Base-by-base conservation (phyloP, 1,140 invertebrate species). In the Holotrichia oblita region DNA sequence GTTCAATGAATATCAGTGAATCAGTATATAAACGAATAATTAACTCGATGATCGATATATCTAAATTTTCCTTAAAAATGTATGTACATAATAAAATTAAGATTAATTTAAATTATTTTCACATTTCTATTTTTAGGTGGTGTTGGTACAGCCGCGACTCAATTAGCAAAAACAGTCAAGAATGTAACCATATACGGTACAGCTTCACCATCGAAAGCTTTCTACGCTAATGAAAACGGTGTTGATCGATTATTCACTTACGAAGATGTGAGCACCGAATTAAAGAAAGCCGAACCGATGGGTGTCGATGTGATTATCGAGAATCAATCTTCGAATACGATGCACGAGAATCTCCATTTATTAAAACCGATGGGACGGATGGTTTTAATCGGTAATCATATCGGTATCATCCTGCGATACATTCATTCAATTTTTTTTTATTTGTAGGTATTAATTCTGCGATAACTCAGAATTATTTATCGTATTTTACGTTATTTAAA, bases 101-200 rank as follows among this genome's bases (percentile, higher is more conserved):
- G n/a, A n/a, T n/a, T n/a, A n/a, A n/a, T n/a, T 48, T 48, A 0
- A 9, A 10, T 6, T 48, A 12, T 48, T 48, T 42, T 12, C 41
- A 7, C 12, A 75, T 73, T 22, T 44, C 59, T 22, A 14, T 64
- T 81, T 81, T 9, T 81, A 89, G 89, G 89, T 76, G 89, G 89
- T 78, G 88, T 90, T 40, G 89, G 89, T 0, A 88, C 86, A 83
- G 89, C 89, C 48, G 88, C 86, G 8, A 88, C 87, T 6, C 88
- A 89, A 81, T 80, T 90, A 69, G 87, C 88, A 20, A 86, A 84
- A 82, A 84, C 81, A 22, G 78, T 87, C 0, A 79, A 82, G 64
- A 81, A 85, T 77, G 87, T 89, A 12, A 84, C 78, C 69, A 83
- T 90, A 7, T 85, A 87, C 80, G 89, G 89, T 6, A 88, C 87